phyloP scores from a whole-genome alignment of 2,797 vertebrate species.

The Gobionotothen gibberifrons region DNA sequence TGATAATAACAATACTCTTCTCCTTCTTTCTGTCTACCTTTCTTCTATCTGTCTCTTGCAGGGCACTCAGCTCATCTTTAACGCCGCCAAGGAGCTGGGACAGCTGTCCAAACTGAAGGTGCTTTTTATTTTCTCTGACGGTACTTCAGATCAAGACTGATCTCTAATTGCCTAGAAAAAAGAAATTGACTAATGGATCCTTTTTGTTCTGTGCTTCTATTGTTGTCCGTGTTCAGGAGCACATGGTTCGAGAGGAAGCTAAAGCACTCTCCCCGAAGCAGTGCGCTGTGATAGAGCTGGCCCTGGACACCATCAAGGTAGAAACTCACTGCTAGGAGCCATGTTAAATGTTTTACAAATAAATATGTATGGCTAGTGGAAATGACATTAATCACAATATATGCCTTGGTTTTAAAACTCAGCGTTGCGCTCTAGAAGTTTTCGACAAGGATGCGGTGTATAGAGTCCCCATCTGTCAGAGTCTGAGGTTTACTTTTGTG shows the following conservation, averaged over 20 bases:
- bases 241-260: constrained; percentile 98
- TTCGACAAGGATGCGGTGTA: neutral
- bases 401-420: neutral
- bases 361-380: neutral
- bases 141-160: neutral
- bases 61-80: constrained; percentile 99
- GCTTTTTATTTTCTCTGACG: constrained; percentile 38
- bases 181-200: neutral
- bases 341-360: neutral
- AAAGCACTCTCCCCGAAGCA: constrained; percentile 97
- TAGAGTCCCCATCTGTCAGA: neutral
- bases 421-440: neutral
- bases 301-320: constrained; percentile 98
- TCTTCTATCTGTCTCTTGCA: constrained; percentile 66
- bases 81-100: constrained; percentile 97
- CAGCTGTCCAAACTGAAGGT: constrained; percentile 99
- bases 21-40: constrained; percentile 36
- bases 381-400: neutral
- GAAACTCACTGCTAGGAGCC: neutral
- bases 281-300: constrained; percentile 97
- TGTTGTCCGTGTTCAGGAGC: constrained; percentile 84
- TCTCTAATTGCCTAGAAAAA: constrained; percentile 15
- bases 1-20: constrained; percentile 43
- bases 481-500: too few relatives aligned
- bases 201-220: constrained; percentile 19